Base-by-base conservation (phyloP, 2,888 invertebrate species). In the Agrochola lychnidis region DNA sequence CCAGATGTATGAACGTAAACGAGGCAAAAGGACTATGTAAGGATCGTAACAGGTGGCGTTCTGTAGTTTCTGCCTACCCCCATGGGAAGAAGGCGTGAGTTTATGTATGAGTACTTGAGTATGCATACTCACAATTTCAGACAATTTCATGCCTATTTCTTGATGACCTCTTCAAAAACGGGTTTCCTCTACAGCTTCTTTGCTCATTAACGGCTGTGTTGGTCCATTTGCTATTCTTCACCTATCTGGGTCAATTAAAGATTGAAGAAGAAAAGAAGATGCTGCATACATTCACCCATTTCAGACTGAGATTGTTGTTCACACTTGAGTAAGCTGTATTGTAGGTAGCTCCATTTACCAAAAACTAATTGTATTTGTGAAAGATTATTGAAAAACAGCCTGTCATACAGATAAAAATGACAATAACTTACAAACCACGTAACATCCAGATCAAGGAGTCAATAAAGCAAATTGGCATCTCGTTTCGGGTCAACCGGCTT, bases 401-500 rank as follows among this genome's bases (percentile, higher is more conserved):
- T 57, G 48, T 63, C 62, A 67, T 7, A 68, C 5, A 48, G 12
- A 66, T 84, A 73, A 72, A 76, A 84, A 85, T 70, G 36, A 81
- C 78, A 82, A 83, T 79, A 90, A 89, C 88, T 89, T 85, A 85
- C 76, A 66, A 89, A 82, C 89, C 71, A 78, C 73, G 73, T 36
- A 85, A 82, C 79, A 81, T 81, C 30, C 69, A 91, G 93, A 93
- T 93, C 92, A 93, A 91, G 92, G 88, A 93, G 93, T 94, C 93
- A 91, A 94, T 91, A 92, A 89, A 91, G 89, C 93, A 95, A 96
- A 95, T 95, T 95, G 94, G 92, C 94, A 95, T 95, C 94, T 94
- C 92, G 90, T 95, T 95, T 94, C 90, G 93, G 94, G 95, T 95
- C 91, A 91, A 89, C 81, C 94, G 91, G 95, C 95, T 95, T 96